Percentiles rank a stretch among this genome's conserved stretches.
Evolutionary conservation across 1,140 invertebrate species (phyloP).

Genomic region (Phenacoccus solenopsis): DNA sequence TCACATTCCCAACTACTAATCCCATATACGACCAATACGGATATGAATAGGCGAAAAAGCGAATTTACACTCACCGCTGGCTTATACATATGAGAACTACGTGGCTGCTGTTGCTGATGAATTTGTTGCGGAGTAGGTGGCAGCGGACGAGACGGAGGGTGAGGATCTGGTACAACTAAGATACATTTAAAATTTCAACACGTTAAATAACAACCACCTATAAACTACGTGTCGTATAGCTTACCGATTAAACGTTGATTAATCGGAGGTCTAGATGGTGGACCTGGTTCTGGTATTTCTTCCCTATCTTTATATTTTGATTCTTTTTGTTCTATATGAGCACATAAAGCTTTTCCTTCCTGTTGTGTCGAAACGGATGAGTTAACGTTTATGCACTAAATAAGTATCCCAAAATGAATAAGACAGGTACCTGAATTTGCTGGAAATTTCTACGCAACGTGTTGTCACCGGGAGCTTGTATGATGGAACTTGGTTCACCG

Average conservation of each 20-base stretch:
- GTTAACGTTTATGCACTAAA: no score
- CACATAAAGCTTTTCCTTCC: constrained; percentile 56
- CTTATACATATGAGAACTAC: constrained; percentile 69
- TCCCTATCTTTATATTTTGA: constrained; percentile 33
- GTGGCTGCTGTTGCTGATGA: constrained; percentile 39
- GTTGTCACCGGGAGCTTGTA: constrained; percentile 78
- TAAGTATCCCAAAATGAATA: constrained; percentile 22
- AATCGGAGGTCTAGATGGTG: constrained; percentile 68
- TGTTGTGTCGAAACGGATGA: constrained; percentile 21
- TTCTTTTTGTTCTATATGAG: constrained; percentile 39
- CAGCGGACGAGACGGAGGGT: constrained; percentile 57
- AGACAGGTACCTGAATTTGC: constrained; percentile 61
- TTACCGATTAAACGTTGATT: constrained; percentile 52
- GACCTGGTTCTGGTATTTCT: constrained; percentile 61
- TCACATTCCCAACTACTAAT: no score
- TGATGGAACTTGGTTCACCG: constrained; percentile 77
- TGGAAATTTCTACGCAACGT: constrained; percentile 91
- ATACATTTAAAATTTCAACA: no score
- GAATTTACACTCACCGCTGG: constrained; percentile 54
- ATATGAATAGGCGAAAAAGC: no score
- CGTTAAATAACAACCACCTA: no score
- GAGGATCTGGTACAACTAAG: constrained; percentile 45
- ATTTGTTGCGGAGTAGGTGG: constrained; percentile 66
- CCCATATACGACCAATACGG: no score
- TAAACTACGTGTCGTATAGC: no score